Percentiles rank a stretch among this genome's conserved stretches.
phyloP scores from a whole-genome alignment of 2,113 vertebrate species.

The Lonchura striata region DNA sequence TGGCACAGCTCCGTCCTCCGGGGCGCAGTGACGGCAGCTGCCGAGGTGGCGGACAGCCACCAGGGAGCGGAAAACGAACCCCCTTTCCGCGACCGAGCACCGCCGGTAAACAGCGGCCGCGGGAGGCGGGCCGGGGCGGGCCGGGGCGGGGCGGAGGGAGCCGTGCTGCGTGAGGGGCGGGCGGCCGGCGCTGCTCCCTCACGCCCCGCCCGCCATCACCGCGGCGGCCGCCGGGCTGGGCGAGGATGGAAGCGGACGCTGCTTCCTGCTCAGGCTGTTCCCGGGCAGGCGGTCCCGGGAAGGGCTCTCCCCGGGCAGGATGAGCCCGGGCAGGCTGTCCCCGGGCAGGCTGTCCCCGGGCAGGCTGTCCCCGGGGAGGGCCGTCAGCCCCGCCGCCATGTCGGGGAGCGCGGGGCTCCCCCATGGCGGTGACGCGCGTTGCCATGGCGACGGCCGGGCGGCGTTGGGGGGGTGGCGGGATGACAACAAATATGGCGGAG shows the following conservation, averaged over 20 bases:
- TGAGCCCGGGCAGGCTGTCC: neutral
- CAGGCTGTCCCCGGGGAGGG: neutral
- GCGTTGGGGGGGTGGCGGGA: constrained; percentile 26
- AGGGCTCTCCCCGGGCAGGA: neutral
- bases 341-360: neutral
- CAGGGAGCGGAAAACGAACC: neutral
- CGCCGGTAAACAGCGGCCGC: neutral
- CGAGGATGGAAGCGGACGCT: accelerated
- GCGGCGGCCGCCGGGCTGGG: neutral
- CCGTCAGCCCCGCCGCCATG: neutral
- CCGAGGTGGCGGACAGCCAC: neutral
- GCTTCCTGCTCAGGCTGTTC: too few species aligned
- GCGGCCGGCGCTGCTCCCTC: neutral
- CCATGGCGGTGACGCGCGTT: constrained; percentile 41
- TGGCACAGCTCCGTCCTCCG: neutral
- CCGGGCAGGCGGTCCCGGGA: too few species aligned
- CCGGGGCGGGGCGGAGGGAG: neutral
- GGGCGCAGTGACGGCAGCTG: neutral
- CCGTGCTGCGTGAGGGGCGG: neutral
- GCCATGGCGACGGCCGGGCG: constrained; percentile 46
- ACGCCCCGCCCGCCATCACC: neutral
- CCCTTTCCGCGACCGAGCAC: accelerated
- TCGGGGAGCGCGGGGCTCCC: neutral
- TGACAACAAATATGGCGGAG: constrained; percentile 81
- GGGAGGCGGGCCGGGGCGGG: neutral